phyloP scores from a whole-genome alignment of 2,113 vertebrate genomes.

The Phaethornis superciliosus region DNA sequence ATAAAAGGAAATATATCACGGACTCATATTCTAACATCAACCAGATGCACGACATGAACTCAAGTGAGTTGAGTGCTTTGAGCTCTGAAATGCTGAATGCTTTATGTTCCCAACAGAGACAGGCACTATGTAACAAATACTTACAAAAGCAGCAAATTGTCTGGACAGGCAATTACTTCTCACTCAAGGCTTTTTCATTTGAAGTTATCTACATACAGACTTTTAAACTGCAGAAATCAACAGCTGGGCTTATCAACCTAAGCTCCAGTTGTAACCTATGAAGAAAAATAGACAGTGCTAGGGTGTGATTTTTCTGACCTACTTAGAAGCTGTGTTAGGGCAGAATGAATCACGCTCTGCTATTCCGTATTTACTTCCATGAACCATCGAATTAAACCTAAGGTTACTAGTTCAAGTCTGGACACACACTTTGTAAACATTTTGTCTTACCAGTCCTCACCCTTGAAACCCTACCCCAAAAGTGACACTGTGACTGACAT shows the following conservation, averaged over 20 bases:
- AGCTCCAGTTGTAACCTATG: not conserved
- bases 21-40: not conserved
- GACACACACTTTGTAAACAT: not conserved
- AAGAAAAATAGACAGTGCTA: not conserved
- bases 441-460: not conserved
- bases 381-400: not conserved
- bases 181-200: not conserved
- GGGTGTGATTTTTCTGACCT: constrained; percentile 16
- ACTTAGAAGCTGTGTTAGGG: not conserved
- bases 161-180: not conserved
- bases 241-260: not conserved
- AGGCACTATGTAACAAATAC: not conserved
- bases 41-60: not conserved
- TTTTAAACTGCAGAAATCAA: constrained; percentile 11
- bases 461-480: not conserved
- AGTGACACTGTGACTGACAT: not conserved
- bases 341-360: not conserved
- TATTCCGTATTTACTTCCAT: not conserved
- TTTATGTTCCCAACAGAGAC: not conserved
- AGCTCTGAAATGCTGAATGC: not conserved
- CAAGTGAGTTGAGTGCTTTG: not conserved
- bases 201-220: not conserved
- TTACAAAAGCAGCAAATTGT: not conserved
- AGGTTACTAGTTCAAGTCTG: not conserved
- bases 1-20: not conserved